phyloP scores from a whole-genome alignment of 1,140 invertebrate genomes.

The Drepana arcuata region DNA sequence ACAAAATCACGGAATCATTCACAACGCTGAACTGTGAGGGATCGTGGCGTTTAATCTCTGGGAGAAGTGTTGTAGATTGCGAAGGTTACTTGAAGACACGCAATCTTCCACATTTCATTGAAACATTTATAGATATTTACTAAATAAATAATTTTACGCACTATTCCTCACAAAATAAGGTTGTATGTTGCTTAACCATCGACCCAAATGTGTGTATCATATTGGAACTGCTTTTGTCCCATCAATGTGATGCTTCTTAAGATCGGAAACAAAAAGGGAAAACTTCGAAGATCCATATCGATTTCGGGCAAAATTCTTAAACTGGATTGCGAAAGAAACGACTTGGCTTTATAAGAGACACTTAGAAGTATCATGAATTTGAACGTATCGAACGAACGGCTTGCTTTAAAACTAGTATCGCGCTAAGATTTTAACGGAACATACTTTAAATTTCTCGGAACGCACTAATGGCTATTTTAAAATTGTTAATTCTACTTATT shows the following conservation, averaged over 20 bases:
- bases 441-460: conserved; percentile 1
- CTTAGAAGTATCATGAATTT: conserved; percentile 27
- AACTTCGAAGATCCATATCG: conserved; percentile 65
- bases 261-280: conserved; percentile 39
- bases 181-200: conserved; percentile 44
- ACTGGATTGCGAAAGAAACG: conserved; percentile 49
- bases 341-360: no score
- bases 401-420: conserved; percentile 40
- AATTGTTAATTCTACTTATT: background rate
- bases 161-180: conserved; percentile 37
- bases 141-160: conserved; percentile 1
- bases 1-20: conserved; percentile 21
- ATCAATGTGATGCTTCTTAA: conserved; percentile 31
- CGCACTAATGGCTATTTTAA: background rate
- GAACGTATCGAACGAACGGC: conserved; percentile 19
- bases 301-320: conserved; percentile 43
- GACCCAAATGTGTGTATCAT: conserved; percentile 18
- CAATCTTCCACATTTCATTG: conserved; percentile 58
- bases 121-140: background rate
- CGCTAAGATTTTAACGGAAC: conserved; percentile 6
- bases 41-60: conserved; percentile 12
- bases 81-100: conserved; percentile 16
- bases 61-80: conserved; percentile 63
- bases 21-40: conserved; percentile 17
- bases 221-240: conserved; percentile 27